phyloP scores from a whole-genome alignment of 1,140 invertebrate genomes.

The Caenorhabditis elegans region WBcel235 BX284605.5:11834001-11834500 shows the following conservation, averaged over 20 bases:
- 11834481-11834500: conserved; percentile 38
- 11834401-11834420: conserved; percentile 26
- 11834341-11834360: conserved; percentile 45
- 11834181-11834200: conserved; percentile 49
- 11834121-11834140: too few relatives aligned
- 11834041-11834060: too few relatives aligned
- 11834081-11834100: too few relatives aligned
- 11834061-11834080: too few relatives aligned
- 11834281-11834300: conserved; percentile 2
- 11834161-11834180: too few relatives aligned
- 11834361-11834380: conserved; percentile 44
- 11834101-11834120: too few relatives aligned
- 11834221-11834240: conserved; percentile 49
- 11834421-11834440: neutral
- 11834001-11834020: too few relatives aligned
- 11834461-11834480: conserved; percentile 1
- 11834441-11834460: conserved; percentile 48
- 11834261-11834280: neutral
- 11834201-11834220: conserved; percentile 50
- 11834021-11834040: too few relatives aligned
- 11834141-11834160: too few relatives aligned
- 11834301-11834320: neutral
- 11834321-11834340: conserved; percentile 27
- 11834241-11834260: conserved; percentile 17
- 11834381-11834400: conserved; percentile 41